Conservation (phyloP, 2,113 vertebrate genomes). For the Hippocampus comes region DNA sequence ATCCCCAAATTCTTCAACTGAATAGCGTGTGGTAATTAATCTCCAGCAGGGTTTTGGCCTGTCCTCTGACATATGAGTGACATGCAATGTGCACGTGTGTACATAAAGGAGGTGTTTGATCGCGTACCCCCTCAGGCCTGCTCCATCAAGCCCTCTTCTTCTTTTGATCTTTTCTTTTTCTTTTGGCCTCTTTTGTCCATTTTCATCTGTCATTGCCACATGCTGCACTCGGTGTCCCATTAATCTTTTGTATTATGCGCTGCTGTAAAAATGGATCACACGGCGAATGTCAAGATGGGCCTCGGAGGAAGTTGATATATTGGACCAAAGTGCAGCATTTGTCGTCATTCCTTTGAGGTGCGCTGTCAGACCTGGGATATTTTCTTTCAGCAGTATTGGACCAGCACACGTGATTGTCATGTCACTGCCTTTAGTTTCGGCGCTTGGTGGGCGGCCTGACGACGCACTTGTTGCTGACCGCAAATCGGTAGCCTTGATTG, state of each 20-base stretch:
- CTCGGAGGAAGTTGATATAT: constrained; percentile 8
- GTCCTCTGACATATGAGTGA: constrained; percentile 55
- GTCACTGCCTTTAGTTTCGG: too few species aligned
- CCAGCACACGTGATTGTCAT: not conserved
- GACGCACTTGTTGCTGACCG: too few species aligned
- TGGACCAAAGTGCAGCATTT: not conserved
- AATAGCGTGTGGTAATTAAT: constrained; percentile 54
- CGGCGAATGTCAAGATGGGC: constrained; percentile 6
- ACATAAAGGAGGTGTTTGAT: constrained; percentile 40
- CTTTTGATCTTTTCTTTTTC: constrained; percentile 46
- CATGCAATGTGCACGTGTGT: constrained; percentile 23
- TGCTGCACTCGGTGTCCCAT: constrained; percentile 19
- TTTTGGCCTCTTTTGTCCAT: constrained; percentile 3
- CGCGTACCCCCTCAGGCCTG: constrained; percentile 49
- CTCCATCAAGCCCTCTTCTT: constrained; percentile 47
- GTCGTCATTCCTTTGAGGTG: not conserved
- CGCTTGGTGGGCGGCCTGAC: too few species aligned
- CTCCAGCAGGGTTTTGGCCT: constrained; percentile 53
- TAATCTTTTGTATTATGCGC: constrained; percentile 11
- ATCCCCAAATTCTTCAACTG: constrained; percentile 52
- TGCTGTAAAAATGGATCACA: constrained; percentile 24
- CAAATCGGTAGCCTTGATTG: too few species aligned
- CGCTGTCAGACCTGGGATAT: not conserved
- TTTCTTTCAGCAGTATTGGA: not conserved
- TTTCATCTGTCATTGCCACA: constrained; percentile 13